Evolutionary conservation across 1,140 invertebrate genomes (phyloP), one percentile per base, ranked within the genome.

Genomic region (Drosophila kurseongensis): DNA sequence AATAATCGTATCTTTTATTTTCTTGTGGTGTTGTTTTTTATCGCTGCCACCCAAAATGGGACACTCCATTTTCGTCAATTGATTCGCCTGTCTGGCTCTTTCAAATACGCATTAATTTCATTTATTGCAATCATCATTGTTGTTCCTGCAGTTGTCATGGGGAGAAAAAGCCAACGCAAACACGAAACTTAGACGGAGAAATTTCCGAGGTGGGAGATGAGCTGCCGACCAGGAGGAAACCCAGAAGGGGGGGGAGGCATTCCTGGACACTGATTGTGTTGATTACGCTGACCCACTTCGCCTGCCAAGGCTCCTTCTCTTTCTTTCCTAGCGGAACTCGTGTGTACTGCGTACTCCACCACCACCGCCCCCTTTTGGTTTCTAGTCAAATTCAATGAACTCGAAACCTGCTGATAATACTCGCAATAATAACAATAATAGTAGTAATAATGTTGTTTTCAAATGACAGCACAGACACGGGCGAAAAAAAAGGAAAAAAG

Each of bases 101-200:
- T 88, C 76, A 88, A 88, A 88, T 88, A 89, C 84, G 80, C 84
- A 88, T 88, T 88, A 89, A 88, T 89, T 88, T 89, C 84, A 88
- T 88, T 88, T 88, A 88, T 89, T 84, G 84, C 84, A 88, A 88
- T 88, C 83, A 88, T 83, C 83, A 80, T 88, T 76, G 83, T 89
- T 72, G 52, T 72, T 71, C 51, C 54, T 50, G 73, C 75, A 72
- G 84, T 78, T 84, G 86, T 65, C 83, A 83, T 88, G 72, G 83
- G 65, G 75, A 86, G 75, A 60, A 86, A 77, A 77, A 75, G 78
- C 80, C 79, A 86, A 80, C 78, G 77, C 63, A 77, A 78, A 65
- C 62, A 73, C 69, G 52, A 79, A 88, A 76, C 41, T 88, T 89
- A 69, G 75, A 80, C 66, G 44, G 35, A 56, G 55, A 62, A 35